Conservation (phyloP, 2,113 vertebrate genomes). For the Dromas ardeola region DNA sequence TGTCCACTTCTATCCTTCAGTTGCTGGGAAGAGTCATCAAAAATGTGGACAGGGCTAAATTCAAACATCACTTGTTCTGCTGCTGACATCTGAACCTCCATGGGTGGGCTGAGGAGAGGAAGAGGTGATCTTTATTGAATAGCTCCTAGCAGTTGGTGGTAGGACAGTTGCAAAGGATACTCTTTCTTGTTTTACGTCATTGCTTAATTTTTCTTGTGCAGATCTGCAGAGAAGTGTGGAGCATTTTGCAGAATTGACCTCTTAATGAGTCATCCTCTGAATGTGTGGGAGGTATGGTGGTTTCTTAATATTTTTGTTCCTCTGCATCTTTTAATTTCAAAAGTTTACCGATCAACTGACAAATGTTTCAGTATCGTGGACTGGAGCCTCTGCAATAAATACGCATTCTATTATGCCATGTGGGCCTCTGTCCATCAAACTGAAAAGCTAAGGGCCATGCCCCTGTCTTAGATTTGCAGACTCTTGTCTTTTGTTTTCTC, state of each 20-base stretch:
- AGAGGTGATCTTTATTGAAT: not conserved
- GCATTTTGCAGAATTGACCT: not conserved
- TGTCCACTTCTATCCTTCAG: not conserved
- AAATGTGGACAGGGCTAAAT: not conserved
- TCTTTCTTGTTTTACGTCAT: not conserved
- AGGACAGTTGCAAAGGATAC: not conserved
- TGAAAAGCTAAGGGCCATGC: not conserved
- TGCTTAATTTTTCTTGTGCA: not conserved
- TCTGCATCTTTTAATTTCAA: not conserved
- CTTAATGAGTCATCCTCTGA: conserved; percentile 23
- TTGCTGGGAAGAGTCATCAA: not conserved
- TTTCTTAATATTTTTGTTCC: conserved; percentile 47
- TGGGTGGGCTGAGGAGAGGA: not conserved
- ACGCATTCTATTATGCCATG: not conserved
- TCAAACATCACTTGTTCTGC: not conserved
- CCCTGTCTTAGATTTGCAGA: not conserved
- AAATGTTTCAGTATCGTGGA: not conserved
- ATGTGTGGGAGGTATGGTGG: not conserved
- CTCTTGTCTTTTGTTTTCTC: not conserved
- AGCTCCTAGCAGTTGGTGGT: not conserved
- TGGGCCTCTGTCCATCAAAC: not conserved
- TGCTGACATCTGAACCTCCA: not conserved
- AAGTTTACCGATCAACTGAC: not conserved
- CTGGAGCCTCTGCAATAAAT: not conserved
- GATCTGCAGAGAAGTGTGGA: conserved; percentile 5